Conservation (phyloP, 2,113 vertebrate species). For the Cynocephalus volans region DNA sequence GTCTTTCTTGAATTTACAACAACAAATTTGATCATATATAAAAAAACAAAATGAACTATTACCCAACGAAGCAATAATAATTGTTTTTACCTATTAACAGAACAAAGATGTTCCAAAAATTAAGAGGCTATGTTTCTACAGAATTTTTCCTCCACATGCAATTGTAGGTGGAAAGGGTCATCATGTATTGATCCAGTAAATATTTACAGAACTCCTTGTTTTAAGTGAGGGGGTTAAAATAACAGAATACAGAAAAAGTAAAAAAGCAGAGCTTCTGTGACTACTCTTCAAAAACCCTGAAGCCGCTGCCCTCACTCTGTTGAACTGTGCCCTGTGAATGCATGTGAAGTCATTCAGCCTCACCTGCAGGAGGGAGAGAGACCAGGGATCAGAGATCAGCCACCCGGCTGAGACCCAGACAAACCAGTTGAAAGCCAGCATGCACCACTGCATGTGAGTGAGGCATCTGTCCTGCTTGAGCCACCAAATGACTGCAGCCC, state of each 20-base stretch:
- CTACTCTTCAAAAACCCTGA: not conserved
- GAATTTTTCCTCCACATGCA: not conserved
- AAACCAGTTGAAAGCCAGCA: not conserved
- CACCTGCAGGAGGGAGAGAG: too few relatives aligned
- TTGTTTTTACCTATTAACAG: not conserved
- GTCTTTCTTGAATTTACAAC: not conserved
- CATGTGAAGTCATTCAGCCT: fast-evolving
- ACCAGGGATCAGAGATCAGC: too few relatives aligned
- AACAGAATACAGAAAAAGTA: not conserved
- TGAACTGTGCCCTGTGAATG: not conserved
- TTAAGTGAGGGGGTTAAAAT: not conserved
- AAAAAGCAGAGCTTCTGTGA: not conserved
- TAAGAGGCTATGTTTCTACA: not conserved
- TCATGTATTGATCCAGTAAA: not conserved
- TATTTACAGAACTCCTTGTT: not conserved
- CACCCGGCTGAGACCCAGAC: not conserved
- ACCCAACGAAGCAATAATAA: not conserved
- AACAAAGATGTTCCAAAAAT: not conserved
- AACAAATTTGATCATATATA: not conserved
- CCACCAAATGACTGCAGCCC: not conserved
- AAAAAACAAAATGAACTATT: not conserved
- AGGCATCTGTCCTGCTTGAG: not conserved
- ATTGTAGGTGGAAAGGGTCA: fast-evolving
- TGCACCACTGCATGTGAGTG: not conserved
- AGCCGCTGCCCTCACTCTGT: not conserved